Evolutionary conservation across 2,888 invertebrate species (phyloP), one percentile per base, ranked within the genome.

Genomic region (Pseudeuparius sepicola): DNA sequence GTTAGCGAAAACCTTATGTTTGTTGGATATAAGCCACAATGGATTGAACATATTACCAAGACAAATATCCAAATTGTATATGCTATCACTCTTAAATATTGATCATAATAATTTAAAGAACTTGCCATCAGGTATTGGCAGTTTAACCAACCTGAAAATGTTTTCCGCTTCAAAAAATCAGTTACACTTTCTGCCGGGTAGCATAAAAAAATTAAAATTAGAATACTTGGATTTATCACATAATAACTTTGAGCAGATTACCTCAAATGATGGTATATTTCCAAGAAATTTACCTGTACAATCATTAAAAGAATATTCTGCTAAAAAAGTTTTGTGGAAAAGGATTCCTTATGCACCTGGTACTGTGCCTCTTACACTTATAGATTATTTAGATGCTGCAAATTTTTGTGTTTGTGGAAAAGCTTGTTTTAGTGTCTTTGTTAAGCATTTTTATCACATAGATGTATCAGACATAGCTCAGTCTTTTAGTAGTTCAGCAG

Each of bases 21-120:
- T 71, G 2, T 56, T 86, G 39, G 77, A 83, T 59, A 53, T 86
- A 33, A 72, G 73, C 48, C 63, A 67, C 29, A 86, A 86, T 55
- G 52, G 65, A 33, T 60, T 75, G 49, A 52, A 20, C 18, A 54
- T 47, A 41, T 57, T 85, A 42, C 83, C 85, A 5, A 63, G 70
- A 35, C 66, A 69, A 28, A 63, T 86, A 30, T 70, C 73, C 50
- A 78, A 75, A 54, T 60, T 81, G 12, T 63, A 68, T 44, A 67
- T 63, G 11, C 59, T 86, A 39, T 64, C 73, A 1, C 73, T 72
- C 13, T 60, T 86, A 3, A 75, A 77, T 51, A 40, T 82, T 4
- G 72, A 72, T 48, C 60, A 73, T 33, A 86, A 86, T 57, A 48
- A 55, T 18, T 53, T 86, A 3, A 56, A 47, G 18, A 53, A 52